Evolutionary conservation across 2,113 vertebrate species (phyloP), one percentile per base, ranked within the genome.

Genomic region (Urocitellus parryii): DNA sequence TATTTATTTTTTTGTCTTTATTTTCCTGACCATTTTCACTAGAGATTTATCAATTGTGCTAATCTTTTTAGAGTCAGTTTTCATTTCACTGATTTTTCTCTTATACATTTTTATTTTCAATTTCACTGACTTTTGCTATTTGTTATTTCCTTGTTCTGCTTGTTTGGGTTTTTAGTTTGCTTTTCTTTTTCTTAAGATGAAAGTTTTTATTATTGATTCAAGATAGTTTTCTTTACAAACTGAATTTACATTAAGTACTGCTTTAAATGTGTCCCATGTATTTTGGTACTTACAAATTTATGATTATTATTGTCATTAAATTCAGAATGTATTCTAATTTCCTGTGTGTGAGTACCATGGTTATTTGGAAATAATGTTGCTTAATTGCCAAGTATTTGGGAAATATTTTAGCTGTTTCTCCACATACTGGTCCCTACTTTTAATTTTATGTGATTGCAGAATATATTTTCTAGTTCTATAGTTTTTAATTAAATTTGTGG

Each of bases 121-220:
- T 76, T 65, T 73, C 11, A 74, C 65, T 48, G 29, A 67, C 37
- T 80, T 87, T 20, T 91, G 3, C 8, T 74, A 37, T 83, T 74
- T 67, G 29, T 87, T 56, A 67, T 65, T 65, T 87, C 3, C n/a
- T 77, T 94, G 25, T 17, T 95, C 37, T 81, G 24, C 45, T 61
- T 81, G 6, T n/a, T 88, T 65, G 53, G 27, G 20, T 79, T 95
- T 84, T 95, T 84, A 95, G 39, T 89, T 70, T 74, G 29, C 16
- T 76, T 88, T 81, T 93, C 39, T 37, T 34, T 70, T 77, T 79
- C 56, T 63, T 91, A 42, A 67, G 32, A 10, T 45, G 32, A 81
- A 95, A 56, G 24, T 25, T 56, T 67, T 65, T 48, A 51, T 51
- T 20, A 88, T 65, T 88, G 17, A 76, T 67, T 68, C 67, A 56